phyloP scores from a whole-genome alignment of 2,113 vertebrate genomes.

The Varanus komodoensis region DNA sequence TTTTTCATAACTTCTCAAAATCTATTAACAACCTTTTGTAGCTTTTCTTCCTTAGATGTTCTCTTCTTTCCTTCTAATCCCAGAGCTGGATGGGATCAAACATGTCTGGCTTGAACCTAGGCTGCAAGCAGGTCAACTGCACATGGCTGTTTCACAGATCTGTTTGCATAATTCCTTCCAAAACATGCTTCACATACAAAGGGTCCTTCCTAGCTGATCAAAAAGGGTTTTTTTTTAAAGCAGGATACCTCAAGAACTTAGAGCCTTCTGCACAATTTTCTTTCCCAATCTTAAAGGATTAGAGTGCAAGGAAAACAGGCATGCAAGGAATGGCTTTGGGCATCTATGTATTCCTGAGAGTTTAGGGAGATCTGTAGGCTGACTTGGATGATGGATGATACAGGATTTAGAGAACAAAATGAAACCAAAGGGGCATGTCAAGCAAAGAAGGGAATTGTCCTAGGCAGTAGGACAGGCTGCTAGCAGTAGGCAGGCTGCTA shows the following conservation, averaged over 20 bases:
- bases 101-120: background rate
- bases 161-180: background rate
- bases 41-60: background rate
- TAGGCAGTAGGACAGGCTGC: too few relatives aligned
- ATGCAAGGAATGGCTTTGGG: background rate
- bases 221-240: background rate
- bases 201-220: background rate
- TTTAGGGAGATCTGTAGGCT: background rate
- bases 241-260: background rate
- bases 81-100: background rate
- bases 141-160: background rate
- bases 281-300: too few relatives aligned
- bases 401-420: background rate
- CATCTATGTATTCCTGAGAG: background rate
- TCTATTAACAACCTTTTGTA: background rate
- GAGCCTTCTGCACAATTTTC: background rate
- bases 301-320: background rate
- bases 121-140: background rate
- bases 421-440: background rate
- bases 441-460: too few relatives aligned
- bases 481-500: too few relatives aligned
- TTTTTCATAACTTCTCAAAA: background rate
- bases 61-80: background rate
- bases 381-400: too few relatives aligned
- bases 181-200: too few relatives aligned